phyloP scores from a whole-genome alignment of 2,113 vertebrate genomes.

The Fulmarus glacialis region DNA sequence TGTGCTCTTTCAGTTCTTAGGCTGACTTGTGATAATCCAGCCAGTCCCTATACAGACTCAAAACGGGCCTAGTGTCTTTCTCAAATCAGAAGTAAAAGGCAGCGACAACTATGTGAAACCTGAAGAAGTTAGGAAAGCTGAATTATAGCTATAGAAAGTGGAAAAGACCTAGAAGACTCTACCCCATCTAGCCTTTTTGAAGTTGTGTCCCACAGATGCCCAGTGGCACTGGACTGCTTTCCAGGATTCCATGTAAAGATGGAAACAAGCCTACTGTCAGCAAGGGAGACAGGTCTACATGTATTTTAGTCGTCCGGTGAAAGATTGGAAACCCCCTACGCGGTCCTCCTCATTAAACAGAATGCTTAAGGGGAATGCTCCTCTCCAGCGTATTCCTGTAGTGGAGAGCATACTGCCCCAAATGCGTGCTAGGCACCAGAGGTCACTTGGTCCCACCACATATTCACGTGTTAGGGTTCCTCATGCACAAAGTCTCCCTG shows the following conservation, averaged over 20 bases:
- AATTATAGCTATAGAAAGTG: not conserved
- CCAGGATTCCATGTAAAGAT: not conserved
- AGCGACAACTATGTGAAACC: not conserved
- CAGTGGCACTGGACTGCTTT: fast-evolving
- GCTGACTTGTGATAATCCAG: not conserved
- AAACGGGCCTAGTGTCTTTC: fast-evolving
- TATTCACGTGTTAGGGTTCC: not conserved
- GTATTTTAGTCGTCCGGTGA: not conserved
- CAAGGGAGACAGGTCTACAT: not conserved
- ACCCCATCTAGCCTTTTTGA: not conserved
- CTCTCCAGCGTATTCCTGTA: fast-evolving
- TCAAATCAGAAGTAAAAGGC: not conserved
- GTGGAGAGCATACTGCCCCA: not conserved
- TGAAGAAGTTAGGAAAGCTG: not conserved
- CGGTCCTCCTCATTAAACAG: not conserved
- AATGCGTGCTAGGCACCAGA: fast-evolving
- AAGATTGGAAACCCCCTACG: not conserved
- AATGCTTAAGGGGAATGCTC: not conserved
- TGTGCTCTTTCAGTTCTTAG: not conserved
- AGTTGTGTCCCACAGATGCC: not conserved
- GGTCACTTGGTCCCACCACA: not conserved
- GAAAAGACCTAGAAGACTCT: not conserved
- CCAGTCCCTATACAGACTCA: not conserved
- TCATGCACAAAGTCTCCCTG: not conserved
- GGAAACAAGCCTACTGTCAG: not conserved